Percentiles rank a stretch among this genome's conserved stretches.
Evolutionary conservation across 2,113 vertebrate genomes (phyloP).

Genomic region (Mormyrus iriodes): DNA sequence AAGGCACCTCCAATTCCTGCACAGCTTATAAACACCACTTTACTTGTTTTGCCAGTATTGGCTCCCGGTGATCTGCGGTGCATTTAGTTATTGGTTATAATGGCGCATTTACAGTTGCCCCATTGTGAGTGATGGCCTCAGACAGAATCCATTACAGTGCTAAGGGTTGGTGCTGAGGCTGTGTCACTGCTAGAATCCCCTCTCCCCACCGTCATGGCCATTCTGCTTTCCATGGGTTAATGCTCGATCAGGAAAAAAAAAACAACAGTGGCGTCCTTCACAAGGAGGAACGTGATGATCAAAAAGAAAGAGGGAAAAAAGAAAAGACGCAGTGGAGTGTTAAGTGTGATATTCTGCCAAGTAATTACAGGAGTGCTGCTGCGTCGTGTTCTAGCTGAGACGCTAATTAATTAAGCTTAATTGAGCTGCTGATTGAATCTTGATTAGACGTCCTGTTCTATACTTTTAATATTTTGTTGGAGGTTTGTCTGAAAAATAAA

Average conservation of each 20-base stretch:
- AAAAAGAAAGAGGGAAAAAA: not conserved
- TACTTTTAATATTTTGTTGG: not conserved
- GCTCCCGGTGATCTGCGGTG: not conserved
- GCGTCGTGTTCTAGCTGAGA: not conserved
- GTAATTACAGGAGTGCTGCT: not conserved
- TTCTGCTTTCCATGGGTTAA: not conserved
- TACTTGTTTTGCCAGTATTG: not conserved
- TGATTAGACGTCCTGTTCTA: not conserved
- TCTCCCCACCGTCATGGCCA: not conserved
- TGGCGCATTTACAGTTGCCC: not conserved
- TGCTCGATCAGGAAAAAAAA: not conserved
- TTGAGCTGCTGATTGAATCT: slow-evolving; percentile 9
- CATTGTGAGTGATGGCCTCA: not conserved
- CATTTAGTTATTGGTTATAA: slow-evolving; percentile 12
- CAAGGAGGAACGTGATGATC: not conserved
- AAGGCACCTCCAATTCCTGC: not conserved
- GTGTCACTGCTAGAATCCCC: not conserved
- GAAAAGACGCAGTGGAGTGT: not conserved
- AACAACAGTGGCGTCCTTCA: no score
- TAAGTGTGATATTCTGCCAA: not conserved
- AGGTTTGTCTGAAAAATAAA: not conserved
- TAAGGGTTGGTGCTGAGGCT: not conserved
- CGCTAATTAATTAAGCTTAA: slow-evolving; percentile 4
- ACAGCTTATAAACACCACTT: not conserved
- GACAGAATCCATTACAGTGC: not conserved